Base-by-base conservation (phyloP, 2,113 vertebrate genomes). In the Pongo abelii region DNA sequence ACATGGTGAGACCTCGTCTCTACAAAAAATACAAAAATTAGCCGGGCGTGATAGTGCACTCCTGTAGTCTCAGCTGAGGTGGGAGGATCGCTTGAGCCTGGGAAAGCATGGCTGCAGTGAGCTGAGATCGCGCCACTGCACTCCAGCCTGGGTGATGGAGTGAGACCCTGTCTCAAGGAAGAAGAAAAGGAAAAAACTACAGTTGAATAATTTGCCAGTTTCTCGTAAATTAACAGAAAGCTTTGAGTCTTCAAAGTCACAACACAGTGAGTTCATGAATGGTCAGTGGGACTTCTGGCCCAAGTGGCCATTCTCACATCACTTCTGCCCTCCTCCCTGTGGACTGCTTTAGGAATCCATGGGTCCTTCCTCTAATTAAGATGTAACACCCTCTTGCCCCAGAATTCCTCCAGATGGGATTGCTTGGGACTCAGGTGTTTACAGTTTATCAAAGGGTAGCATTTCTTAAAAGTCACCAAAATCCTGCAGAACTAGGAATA, bases 371-470 rank as follows among this genome's bases (percentile, higher is more conserved):
- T 46, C 30, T 35, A 35, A 55, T 40, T 16, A 75, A 72, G 1
- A 10, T 10, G 0, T 3, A 35, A 22, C 4, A 25, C 32, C 30
- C 84, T 25, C 0, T 12, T 32, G 50, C 6, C 32, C 59, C 61
- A 67, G 70, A 32, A 48, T 3, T 46, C 69, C 64, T 75, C 22
- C 35, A 46, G 46, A 22, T 25, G 6, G 38, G 35, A 79, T 50
- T 85, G 38, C 20, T 32, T 46, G 13, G 40, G 35, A n/a, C 52
- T 59, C 7, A 13, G 70, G 35, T 86, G 57, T 40, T 57, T 4
- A 64, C 43, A 57, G 12, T 64, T 88, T 25, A 46, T 61, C 75
- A 78, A 81, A 43, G 10, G 18, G 20, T 32, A n/a, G 1, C 18
- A 35, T 74, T 79, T 57, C 38, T 16, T 22, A 77, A 79, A 57